A percentile compares a stretch with the other conserved stretches of the same genome.
phyloP scores from a whole-genome alignment of 2,888 invertebrate species.

The Drosophila percnosoma region DNA sequence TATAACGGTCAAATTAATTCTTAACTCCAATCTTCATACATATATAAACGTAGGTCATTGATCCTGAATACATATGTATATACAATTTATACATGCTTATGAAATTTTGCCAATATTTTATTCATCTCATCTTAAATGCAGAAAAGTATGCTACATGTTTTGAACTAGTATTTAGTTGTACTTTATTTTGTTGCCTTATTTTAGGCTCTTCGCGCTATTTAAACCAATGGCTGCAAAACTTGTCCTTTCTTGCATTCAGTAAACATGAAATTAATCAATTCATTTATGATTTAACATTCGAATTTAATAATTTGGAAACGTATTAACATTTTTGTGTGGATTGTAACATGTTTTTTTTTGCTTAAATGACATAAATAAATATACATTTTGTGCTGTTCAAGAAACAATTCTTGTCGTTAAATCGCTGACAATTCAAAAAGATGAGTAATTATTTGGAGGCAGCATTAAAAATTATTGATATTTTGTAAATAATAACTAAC shows the following conservation, averaged over 20 bases:
- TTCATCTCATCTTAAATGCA: not conserved
- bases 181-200: slow-evolving; percentile 19
- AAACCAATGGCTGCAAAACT: slow-evolving; percentile 3
- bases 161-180: rapidly evolving
- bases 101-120: not conserved
- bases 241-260: not conserved
- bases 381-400: slow-evolving; percentile 43
- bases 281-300: not conserved
- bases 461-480: slow-evolving; percentile 62
- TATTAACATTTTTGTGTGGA: slow-evolving; percentile 24
- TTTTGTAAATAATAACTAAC: slow-evolving; percentile 56
- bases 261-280: not conserved
- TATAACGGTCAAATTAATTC: not conserved
- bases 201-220: not conserved
- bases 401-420: slow-evolving; percentile 34
- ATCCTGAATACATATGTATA: not conserved
- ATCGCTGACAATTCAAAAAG: slow-evolving; percentile 29
- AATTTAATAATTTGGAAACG: slow-evolving; percentile 57
- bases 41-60: not conserved
- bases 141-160: slow-evolving; percentile 18
- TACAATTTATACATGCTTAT: not conserved
- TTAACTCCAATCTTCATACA: not conserved
- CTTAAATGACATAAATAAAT: slow-evolving; percentile 67
- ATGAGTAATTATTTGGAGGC: slow-evolving; percentile 68
- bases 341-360: slow-evolving; percentile 17